A percentile compares a stretch with the other conserved stretches of the same genome.
phyloP scores from a whole-genome alignment of 2,888 invertebrate genomes.

The Macrostomum cliftonense region DNA sequence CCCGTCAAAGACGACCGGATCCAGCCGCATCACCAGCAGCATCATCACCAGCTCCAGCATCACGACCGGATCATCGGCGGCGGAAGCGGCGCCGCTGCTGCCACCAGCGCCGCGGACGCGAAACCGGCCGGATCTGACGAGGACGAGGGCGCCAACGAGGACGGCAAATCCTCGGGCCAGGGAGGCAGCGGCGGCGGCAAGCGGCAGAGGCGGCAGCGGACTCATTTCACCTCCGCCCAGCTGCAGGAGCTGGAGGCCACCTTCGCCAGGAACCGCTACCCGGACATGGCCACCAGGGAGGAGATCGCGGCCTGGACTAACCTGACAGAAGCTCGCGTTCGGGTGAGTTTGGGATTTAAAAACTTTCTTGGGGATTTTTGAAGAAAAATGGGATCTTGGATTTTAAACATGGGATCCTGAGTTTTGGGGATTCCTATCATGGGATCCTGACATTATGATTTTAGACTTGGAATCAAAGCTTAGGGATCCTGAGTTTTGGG shows the following conservation, averaged over 20 bases:
- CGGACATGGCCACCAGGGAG: slow-evolving; percentile 94
- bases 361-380: too few relatives aligned
- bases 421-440: too few relatives aligned
- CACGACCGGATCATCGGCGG: too few relatives aligned
- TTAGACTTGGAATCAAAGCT: too few relatives aligned
- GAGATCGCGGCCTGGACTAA: slow-evolving; percentile 99
- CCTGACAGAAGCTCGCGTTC: slow-evolving; percentile 87
- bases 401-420: background rate
- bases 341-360: slow-evolving; percentile 52
- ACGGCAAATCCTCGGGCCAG: slow-evolving; percentile 38
- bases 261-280: slow-evolving; percentile 88
- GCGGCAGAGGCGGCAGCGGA: slow-evolving; percentile 72
- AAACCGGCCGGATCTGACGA: slow-evolving; percentile 12
- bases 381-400: background rate
- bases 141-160: slow-evolving; percentile 22
- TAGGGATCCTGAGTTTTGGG: too few relatives aligned
- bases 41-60: too few relatives aligned
- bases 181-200: slow-evolving; percentile 46
- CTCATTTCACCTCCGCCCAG: slow-evolving; percentile 96
- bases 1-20: too few relatives aligned
- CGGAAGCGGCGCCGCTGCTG: too few relatives aligned
- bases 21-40: too few relatives aligned
- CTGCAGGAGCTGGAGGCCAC: slow-evolving; percentile 78
- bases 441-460: too few relatives aligned
- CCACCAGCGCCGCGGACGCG: background rate